Evolutionary conservation across 2,113 vertebrate genomes (phyloP), one percentile per base, ranked within the genome.

Genomic region (Stomatorhinus ivindoensis): DNA sequence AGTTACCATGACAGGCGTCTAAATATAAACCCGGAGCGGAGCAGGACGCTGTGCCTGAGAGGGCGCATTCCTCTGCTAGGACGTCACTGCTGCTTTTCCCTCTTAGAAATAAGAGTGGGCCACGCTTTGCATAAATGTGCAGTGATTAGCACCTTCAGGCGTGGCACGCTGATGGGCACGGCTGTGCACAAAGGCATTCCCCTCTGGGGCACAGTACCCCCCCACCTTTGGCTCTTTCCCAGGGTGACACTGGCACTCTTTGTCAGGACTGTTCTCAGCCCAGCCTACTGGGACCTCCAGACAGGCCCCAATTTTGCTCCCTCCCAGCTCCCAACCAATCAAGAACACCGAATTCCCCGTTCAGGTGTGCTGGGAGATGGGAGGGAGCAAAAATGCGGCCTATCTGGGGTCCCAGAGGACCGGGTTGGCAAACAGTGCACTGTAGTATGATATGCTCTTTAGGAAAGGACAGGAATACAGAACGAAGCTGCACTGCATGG

Each of bases 1-100:
- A 50, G 84, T 86, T 50, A 50, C 84, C 84, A 86, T 50, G 84
- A 86, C 50, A 47, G n/a, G 50, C 48, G 13, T 35, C 85, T 87
- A 53, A 39, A 53, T 87, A 87, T 53, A 87, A 87, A 80, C 31
- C 35, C 35, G 15, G n/a, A 86, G 47, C 7, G 6, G 48, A 50
- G 47, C 44, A 27, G 47, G n/a, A 50, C 47, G n/a, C n/a, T 50
- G 47, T n/a, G n/a, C 84, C 47, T 27, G 82, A 69, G 61, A 86
- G 84, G 50, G 27, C 13, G 17, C 85, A 87, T 87, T 87, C 85
- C 50, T 35, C 17, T 15, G 4, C 24, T 6, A 19, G 27, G 4
- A 87, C 50, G 15, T 53, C 50, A 87, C 85, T 13, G 35, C 35
- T 27, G 24, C 24, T 24, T 85, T 53, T 85, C 48, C 48, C 5